Evolutionary conservation across 2,113 vertebrate species (phyloP).

Genomic region (Pterocles burchelli): DNA sequence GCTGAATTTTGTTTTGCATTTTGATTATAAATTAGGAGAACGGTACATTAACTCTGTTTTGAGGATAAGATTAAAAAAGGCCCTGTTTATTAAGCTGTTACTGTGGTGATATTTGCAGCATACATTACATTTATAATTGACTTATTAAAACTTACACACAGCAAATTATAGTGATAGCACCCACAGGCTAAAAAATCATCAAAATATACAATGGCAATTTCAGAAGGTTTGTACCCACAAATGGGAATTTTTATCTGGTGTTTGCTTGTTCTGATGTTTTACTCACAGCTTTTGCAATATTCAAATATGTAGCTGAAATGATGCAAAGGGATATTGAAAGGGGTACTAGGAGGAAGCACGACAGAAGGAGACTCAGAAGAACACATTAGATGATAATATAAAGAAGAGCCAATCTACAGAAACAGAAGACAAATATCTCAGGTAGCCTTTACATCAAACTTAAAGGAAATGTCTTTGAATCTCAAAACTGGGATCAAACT

Average conservation of each 20-base stretch:
- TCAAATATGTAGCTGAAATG: conserved; percentile 44
- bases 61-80: conserved; percentile 62
- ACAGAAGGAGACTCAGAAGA: neutral
- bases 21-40: conserved; percentile 80
- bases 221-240: conserved; percentile 73
- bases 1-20: conserved; percentile 79
- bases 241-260: conserved; percentile 69
- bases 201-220: conserved; percentile 79
- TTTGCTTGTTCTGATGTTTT: conserved; percentile 68
- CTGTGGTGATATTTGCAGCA: conserved; percentile 68
- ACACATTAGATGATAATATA: neutral
- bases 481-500: no score
- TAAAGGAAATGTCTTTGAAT: neutral
- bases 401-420: neutral
- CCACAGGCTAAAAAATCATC: conserved; percentile 80
- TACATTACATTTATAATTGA: conserved; percentile 80
- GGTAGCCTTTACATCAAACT: neutral
- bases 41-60: conserved; percentile 79
- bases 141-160: conserved; percentile 81
- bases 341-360: neutral
- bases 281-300: conserved; percentile 52
- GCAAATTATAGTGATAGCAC: conserved; percentile 76
- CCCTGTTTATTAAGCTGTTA: conserved; percentile 76
- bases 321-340: conserved; percentile 3
- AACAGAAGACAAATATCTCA: neutral